Conservation (phyloP, 2,888 invertebrate genomes). For the Netelia fuscicornis region DNA sequence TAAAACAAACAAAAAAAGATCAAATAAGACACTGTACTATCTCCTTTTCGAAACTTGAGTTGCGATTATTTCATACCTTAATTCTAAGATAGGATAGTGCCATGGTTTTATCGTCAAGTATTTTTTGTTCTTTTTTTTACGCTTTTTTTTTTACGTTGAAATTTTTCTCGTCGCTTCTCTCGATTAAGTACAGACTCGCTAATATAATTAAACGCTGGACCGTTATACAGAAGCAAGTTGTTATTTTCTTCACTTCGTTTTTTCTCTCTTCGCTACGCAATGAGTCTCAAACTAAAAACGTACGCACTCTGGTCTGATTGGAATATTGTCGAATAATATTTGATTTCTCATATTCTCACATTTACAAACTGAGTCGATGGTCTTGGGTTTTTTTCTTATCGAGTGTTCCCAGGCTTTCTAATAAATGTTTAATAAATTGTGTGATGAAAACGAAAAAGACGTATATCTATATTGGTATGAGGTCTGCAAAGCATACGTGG, state of each 20-base stretch:
- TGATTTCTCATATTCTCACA: conserved; percentile 35
- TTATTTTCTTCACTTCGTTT: background rate
- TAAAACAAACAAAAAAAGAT: conserved; percentile 11
- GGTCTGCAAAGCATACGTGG: conserved; percentile 39
- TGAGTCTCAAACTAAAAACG: background rate
- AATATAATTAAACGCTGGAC: conserved; percentile 32
- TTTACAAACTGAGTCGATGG: conserved; percentile 18
- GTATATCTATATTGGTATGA: conserved; percentile 17
- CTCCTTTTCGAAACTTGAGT: conserved; percentile 45
- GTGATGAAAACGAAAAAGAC: background rate
- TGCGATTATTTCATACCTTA: conserved; percentile 47
- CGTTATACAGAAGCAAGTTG: conserved; percentile 33
- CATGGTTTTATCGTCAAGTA: conserved; percentile 45
- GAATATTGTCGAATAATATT: conserved; percentile 60
- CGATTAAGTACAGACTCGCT: conserved; percentile 35
- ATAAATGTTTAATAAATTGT: conserved; percentile 4
- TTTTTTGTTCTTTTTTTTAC: background rate
- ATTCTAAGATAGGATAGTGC: conserved; percentile 60
- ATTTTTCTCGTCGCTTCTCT: conserved; percentile 21
- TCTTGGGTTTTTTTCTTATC: background rate
- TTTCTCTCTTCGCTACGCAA: background rate
- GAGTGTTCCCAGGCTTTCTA: background rate
- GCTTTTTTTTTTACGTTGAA: conserved; percentile 6
- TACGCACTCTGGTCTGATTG: conserved; percentile 14
- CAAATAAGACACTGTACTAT: conserved; percentile 14